Base-by-base conservation (phyloP, 2,888 invertebrate species). In the Drosophila rellima region DNA sequence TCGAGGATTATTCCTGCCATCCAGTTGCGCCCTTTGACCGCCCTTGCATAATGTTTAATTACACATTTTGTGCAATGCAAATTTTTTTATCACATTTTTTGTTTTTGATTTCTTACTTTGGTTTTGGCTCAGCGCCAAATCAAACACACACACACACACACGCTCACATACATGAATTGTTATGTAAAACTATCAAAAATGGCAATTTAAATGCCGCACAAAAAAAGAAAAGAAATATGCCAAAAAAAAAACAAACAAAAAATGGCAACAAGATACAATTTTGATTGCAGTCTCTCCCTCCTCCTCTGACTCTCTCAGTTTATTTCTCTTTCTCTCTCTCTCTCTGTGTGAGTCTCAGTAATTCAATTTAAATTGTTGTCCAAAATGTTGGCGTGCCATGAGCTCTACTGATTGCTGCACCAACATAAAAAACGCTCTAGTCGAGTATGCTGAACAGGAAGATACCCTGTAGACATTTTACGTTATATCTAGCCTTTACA, bases 311-410 rank as follows among this genome's bases (percentile, higher is more conserved):
- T 29, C 11, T 33, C 23, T 37, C 7, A 26, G 23, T 17, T n/a
- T 20, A 15, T 45, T 23, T 11, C 23, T 6, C 26, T 26, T 26
- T 3, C n/a, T 2, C 20, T 11, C 13, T 11, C 35, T 11, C 10
- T 11, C n/a, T 7, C 6, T 59, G 33, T 31, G 17, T 44, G 39
- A 6, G 45, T n/a, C 33, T 63, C 52, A 66, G 70, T 80, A 86
- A 83, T 81, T 83, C 77, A 83, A 82, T 83, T 79, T 81, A 79
- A 83, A 84, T 83, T 81, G 83, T 77, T 79, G 79, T 70, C 17
- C 70, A 68, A 80, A 80, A 80, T 72, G 78, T 63, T 80, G 61
- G 55, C 51, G 66, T 78, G 45, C 65, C 75, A 62, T 47, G 37
- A 74, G 61, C 54, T 44, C 29, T 52, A 48, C 31, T 65, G 57